Conservation (phyloP, 2,888 invertebrate genomes). For the Chymomyza amoena region DNA sequence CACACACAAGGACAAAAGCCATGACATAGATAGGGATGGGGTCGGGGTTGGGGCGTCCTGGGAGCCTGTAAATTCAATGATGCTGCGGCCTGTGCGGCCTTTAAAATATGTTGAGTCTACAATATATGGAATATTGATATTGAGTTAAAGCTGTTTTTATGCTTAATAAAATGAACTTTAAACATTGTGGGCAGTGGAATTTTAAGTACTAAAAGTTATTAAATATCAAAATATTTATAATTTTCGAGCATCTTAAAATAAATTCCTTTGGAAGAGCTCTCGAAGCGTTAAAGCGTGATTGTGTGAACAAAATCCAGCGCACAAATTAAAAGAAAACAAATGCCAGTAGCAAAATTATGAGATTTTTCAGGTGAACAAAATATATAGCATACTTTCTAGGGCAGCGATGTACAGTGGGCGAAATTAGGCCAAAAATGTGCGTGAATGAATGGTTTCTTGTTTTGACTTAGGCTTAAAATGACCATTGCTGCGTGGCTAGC, state of each 20-base stretch:
- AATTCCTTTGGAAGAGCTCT: neutral
- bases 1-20: constrained; percentile 13
- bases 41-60: neutral
- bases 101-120: constrained; percentile 65
- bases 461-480: too few species aligned
- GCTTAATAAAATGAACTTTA: too few species aligned
- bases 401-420: neutral
- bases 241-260: neutral
- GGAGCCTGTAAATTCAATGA: neutral
- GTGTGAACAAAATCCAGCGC: neutral
- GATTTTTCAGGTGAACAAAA: neutral
- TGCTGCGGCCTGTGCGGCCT: neutral
- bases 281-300: neutral
- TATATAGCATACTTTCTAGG: neutral
- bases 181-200: too few species aligned
- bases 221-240: constrained; percentile 61
- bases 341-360: neutral
- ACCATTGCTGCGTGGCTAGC: too few species aligned
- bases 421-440: too few species aligned
- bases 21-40: neutral
- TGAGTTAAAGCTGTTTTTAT: too few species aligned
- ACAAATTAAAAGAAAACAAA: constrained; percentile 7
- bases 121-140: constrained; percentile 71
- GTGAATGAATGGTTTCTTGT: too few species aligned
- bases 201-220: constrained; percentile 48